phyloP scores from a whole-genome alignment of 2,888 invertebrate species.

The Chloromyia formosa region DNA sequence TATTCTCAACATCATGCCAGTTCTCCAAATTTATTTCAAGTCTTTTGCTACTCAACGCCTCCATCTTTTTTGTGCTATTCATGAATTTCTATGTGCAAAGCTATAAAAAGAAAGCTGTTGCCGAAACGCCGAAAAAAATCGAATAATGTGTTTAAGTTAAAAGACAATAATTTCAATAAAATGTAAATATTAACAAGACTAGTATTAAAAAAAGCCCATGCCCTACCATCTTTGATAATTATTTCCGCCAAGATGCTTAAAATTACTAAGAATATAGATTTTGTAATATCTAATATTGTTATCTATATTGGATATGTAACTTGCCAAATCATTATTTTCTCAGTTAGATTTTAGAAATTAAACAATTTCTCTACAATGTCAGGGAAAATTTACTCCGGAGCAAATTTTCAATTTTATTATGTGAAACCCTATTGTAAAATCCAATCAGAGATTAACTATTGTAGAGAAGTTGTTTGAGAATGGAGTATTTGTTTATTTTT shows the following conservation, averaged over 20 bases:
- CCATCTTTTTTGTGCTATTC: conserved; percentile 90
- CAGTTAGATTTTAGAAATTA: background rate
- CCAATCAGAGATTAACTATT: too few relatives aligned
- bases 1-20: conserved; percentile 61
- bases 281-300: conserved; percentile 11
- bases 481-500: too few relatives aligned
- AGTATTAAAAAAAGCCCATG: background rate
- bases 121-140: conserved; percentile 43
- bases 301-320: conserved; percentile 6
- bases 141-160: conserved; percentile 44
- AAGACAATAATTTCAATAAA: conserved; percentile 17
- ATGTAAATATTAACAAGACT: background rate
- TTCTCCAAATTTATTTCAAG: conserved; percentile 72
- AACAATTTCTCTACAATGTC: conserved; percentile 35
- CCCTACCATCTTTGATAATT: background rate
- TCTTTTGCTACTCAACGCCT: conserved; percentile 79
- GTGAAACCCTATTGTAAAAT: too few relatives aligned
- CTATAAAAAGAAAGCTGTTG: conserved; percentile 67
- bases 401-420: background rate
- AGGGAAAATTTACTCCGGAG: background rate
- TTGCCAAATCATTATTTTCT: conserved; percentile 21
- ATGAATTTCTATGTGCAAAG: conserved; percentile 90
- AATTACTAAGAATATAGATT: conserved; percentile 5
- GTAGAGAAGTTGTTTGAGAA: conserved; percentile 33
- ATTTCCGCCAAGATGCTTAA: conserved; percentile 23